Evolutionary conservation across 2,113 vertebrate genomes (phyloP).

Genomic region (Campylorhamphus procurvoides): DNA sequence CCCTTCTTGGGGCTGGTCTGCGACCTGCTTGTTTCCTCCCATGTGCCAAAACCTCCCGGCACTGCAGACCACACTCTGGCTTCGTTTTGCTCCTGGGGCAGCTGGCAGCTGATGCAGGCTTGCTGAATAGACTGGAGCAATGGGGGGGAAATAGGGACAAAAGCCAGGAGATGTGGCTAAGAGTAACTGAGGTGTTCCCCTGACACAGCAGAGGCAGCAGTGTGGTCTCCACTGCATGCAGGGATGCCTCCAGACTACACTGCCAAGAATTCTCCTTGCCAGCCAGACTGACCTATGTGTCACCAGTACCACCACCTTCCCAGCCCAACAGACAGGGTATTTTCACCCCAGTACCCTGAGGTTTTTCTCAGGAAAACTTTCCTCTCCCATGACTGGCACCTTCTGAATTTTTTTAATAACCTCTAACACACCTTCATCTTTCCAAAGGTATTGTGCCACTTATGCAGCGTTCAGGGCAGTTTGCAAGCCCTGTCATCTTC

Average conservation of each 20-base stretch:
- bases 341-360: background rate
- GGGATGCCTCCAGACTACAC: accelerated
- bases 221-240: accelerated
- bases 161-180: background rate
- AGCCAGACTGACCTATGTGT: background rate
- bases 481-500: background rate
- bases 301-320: background rate
- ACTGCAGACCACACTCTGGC: background rate
- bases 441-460: accelerated
- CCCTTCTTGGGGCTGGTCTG: background rate
- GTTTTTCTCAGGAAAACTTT: background rate
- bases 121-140: background rate
- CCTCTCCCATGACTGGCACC: background rate
- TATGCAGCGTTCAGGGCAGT: background rate
- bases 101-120: background rate
- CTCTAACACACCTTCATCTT: background rate
- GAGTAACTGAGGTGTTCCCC: too few relatives aligned
- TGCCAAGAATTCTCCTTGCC: background rate
- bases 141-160: background rate
- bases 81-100: background rate
- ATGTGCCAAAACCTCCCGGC: background rate
- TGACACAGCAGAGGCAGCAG: accelerated
- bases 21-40: accelerated
- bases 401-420: background rate
- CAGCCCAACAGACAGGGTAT: background rate